Evolutionary conservation across 2,113 vertebrate species (phyloP).

Genomic region (Thinocorus orbignyianus): DNA sequence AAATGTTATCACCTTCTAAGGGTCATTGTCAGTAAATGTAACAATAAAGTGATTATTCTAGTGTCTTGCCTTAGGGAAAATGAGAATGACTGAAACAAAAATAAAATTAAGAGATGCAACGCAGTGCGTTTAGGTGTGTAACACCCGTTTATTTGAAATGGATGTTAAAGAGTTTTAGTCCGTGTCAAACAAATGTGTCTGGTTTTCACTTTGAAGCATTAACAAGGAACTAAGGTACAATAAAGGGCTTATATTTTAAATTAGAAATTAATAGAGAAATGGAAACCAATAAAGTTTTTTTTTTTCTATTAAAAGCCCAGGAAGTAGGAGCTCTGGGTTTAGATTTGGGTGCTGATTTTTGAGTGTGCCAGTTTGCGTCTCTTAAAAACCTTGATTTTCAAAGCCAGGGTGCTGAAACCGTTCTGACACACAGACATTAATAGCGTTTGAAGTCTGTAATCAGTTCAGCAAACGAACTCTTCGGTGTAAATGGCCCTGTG

Average conservation of each 20-base stretch:
- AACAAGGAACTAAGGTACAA: neutral
- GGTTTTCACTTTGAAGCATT: neutral
- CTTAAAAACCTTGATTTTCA: neutral
- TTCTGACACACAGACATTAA: neutral
- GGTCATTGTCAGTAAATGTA: neutral
- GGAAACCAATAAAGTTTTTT: neutral
- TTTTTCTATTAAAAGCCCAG: neutral
- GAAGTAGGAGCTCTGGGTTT: neutral
- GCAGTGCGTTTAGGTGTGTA: neutral
- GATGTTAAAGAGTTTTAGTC: neutral
- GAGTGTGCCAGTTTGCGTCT: neutral
- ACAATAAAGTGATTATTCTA: slow-evolving; percentile 15
- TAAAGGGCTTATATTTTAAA: neutral
- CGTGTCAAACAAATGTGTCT: neutral
- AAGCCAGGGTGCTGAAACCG: neutral
- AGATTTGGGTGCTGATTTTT: neutral
- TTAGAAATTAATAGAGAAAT: neutral
- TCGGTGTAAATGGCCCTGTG: neutral
- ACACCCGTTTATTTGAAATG: neutral
- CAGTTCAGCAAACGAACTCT: neutral
- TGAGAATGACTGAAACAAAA: neutral
- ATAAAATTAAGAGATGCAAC: neutral
- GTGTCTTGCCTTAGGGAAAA: neutral
- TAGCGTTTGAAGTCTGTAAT: neutral
- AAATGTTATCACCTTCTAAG: slow-evolving; percentile 20